Conservation (phyloP, 2,113 vertebrate genomes). For the Anarrhichthys ocellatus region DNA sequence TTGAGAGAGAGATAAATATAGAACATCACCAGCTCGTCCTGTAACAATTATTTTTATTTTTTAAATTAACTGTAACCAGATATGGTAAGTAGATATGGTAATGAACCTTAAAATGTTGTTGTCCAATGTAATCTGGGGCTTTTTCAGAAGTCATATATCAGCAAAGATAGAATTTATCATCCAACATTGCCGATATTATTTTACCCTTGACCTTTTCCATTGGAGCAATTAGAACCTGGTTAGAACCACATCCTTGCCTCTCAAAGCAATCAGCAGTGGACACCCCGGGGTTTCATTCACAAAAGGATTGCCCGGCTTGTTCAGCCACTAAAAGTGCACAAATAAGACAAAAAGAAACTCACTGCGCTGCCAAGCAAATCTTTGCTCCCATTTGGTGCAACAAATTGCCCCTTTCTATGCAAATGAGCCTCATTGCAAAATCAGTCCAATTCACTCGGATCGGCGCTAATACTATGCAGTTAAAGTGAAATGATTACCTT, state of each 20-base stretch:
- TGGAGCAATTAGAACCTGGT: not conserved
- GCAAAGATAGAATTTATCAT: not conserved
- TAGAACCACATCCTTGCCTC: not conserved
- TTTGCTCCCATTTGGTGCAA: not conserved
- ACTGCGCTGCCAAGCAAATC: not conserved
- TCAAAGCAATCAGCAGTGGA: not conserved
- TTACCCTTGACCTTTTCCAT: not conserved
- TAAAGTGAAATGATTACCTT: not conserved
- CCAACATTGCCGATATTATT: not conserved
- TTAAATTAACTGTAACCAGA: not conserved
- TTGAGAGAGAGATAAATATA: not conserved
- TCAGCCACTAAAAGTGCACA: not conserved
- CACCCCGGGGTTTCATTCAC: not conserved
- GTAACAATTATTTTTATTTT: not conserved
- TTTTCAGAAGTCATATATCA: no score
- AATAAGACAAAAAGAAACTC: not conserved
- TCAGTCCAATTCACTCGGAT: not conserved
- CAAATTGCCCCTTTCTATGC: not conserved
- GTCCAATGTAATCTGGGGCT: no score
- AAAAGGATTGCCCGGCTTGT: not conserved
- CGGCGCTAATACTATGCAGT: not conserved
- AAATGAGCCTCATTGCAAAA: not conserved
- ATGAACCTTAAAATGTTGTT: not conserved
- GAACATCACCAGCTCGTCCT: not conserved
- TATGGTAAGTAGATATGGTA: no score